Percentiles rank a stretch among this genome's conserved stretches.
Conservation (phyloP, 1,140 invertebrate species). For the Drosophila orena region DNA sequence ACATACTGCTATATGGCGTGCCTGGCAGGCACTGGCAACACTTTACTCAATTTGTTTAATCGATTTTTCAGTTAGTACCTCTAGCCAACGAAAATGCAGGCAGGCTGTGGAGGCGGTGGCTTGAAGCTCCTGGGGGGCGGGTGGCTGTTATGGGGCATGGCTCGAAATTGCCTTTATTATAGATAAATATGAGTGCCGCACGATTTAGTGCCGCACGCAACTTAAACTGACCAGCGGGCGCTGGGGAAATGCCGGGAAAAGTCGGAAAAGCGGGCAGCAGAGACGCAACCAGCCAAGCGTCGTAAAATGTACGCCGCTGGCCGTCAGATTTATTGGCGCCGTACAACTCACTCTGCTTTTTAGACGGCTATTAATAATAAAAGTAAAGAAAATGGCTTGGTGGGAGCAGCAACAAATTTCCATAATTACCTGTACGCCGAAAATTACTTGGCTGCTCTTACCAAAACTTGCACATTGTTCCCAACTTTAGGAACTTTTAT, state of each 20-base stretch:
- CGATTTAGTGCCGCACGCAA: conserved; percentile 76
- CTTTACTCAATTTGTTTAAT: conserved; percentile 82
- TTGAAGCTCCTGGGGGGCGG: not conserved
- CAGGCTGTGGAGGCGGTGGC: conserved; percentile 1
- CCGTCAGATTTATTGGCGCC: conserved; percentile 71
- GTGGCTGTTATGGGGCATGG: conserved; percentile 23
- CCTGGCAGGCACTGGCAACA: conserved; percentile 65
- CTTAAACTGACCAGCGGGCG: conserved; percentile 48
- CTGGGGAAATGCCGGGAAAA: not conserved
- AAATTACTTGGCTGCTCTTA: conserved; percentile 12
- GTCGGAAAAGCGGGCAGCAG: not conserved
- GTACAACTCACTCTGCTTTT: not conserved
- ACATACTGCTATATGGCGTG: conserved; percentile 48
- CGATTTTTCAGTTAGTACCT: conserved; percentile 73
- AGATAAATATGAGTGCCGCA: conserved; percentile 79
- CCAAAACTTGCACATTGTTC: conserved; percentile 20
- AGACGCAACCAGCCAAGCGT: conserved; percentile 53
- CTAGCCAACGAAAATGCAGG: conserved; percentile 17
- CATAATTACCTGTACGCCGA: conserved; percentile 60
- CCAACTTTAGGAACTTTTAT: conserved; percentile 8
- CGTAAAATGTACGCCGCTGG: conserved; percentile 67
- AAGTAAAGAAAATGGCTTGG: conserved; percentile 25
- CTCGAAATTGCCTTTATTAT: conserved; percentile 80
- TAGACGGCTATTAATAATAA: conserved; percentile 64
- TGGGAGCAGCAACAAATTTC: conserved; percentile 62